phyloP scores from a whole-genome alignment of 2,888 invertebrate genomes.

The Ferrisia virgata region DNA sequence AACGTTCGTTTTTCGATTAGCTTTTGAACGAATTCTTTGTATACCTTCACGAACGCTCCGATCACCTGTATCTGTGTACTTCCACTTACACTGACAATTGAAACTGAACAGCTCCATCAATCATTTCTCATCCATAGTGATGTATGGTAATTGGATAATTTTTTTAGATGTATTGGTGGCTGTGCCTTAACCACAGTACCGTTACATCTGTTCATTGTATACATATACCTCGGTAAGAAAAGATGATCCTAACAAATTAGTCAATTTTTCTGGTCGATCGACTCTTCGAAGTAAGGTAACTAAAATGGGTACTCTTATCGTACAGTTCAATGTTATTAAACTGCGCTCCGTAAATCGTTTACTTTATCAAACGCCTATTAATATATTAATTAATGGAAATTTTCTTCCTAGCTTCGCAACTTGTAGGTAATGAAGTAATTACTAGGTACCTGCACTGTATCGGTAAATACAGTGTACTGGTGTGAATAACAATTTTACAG shows the following conservation, averaged over 20 bases:
- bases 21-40: background rate
- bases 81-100: background rate
- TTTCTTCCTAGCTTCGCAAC: background rate
- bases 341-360: no score
- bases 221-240: background rate
- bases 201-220: background rate
- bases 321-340: no score
- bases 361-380: background rate
- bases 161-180: background rate
- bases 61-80: background rate
- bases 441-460: background rate
- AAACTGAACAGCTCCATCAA: background rate
- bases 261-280: background rate
- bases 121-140: background rate
- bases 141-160: background rate
- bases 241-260: background rate
- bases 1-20: background rate
- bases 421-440: background rate
- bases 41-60: no score
- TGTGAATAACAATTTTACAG: background rate
- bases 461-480: no score
- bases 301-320: no score
- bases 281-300: background rate
- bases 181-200: background rate
- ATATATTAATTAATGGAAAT: background rate